Evolutionary conservation across 2,888 invertebrate species (phyloP).

Genomic region (Anthrax anthrax): DNA sequence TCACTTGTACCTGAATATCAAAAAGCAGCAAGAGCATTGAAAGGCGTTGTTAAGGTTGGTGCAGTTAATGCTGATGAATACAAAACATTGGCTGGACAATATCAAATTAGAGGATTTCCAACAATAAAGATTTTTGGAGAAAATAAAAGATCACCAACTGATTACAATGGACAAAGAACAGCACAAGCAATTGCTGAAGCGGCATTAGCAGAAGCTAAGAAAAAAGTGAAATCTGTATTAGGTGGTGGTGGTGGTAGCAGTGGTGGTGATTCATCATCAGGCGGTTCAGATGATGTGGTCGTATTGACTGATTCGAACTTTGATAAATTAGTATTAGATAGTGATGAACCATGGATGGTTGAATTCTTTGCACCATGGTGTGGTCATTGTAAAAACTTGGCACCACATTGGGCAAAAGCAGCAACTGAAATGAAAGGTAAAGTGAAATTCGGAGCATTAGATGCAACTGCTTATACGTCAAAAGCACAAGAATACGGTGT

Average conservation of each 20-base stretch:
- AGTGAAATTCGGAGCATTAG: constrained; percentile 88
- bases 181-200: constrained; percentile 78
- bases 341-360: constrained; percentile 93
- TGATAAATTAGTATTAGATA: constrained; percentile 75
- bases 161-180: constrained; percentile 72
- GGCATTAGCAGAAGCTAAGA: constrained; percentile 61
- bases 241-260: constrained; percentile 38
- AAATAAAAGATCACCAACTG: constrained; percentile 68
- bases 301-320: constrained; percentile 95
- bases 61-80: constrained; percentile 87
- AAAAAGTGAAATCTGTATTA: constrained; percentile 55
- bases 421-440: constrained; percentile 92
- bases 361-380: constrained; percentile 98
- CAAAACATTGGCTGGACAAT: constrained; percentile 63
- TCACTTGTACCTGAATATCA: constrained; percentile 82
- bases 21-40: constrained; percentile 83
- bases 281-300: constrained; percentile 44
- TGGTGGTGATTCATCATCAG: constrained; percentile 1
- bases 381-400: constrained; percentile 92
- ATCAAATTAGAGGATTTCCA: constrained; percentile 81
- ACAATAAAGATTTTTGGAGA: constrained; percentile 88
- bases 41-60: constrained; percentile 90
- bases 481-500: constrained; percentile 76
- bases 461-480: constrained; percentile 80
- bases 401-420: constrained; percentile 92